Evolutionary conservation across 2,113 vertebrate species (phyloP), one percentile per base, ranked within the genome.

Genomic region (Notechis scutatus): DNA sequence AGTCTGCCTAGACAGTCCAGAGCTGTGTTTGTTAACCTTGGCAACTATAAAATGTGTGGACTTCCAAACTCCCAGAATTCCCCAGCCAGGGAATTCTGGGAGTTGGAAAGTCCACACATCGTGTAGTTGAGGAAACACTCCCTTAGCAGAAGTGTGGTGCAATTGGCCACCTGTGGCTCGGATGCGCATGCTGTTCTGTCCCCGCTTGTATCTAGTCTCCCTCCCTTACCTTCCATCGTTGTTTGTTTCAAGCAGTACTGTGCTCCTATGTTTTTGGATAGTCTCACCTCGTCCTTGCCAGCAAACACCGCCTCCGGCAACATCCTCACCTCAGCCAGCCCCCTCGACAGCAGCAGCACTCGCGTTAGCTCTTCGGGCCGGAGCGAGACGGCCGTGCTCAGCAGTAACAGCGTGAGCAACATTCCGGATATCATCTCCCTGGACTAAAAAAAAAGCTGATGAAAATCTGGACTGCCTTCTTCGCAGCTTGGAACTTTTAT

Each of bases 191-290:
- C 74, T 93, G 24, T 92, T 57, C 18, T n/a, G n/a, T 91, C 95
- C 94, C 92, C 39, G 12, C 89, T 94, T 2, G 94, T 95, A 93
- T 94, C 95, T 96, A 95, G 96, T 96, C 96, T 97, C 96, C 97
- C 93, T 89, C 97, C 96, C 97, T 98, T 97, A 98, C 97, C 81
- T 14, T 85, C 95, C 95, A 94, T 92, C 97, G 0, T 98, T 98
- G 96, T 97, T 98, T 98, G 97, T 98, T 98, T 98, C 97, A 98
- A 99, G 98, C 99, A 99, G 98, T 99, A 99, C 98, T 98, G 98
- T 97, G 97, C 98, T 92, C 98, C 98, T 97, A 98, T 99, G 98
- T 99, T 99, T 98, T 98, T 99, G 98, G 99, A 99, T 97, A 99
- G 97, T 98, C 98, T 99, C 96, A 98, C 98, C 90, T 98, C 98